A percentile compares a stretch with the other conserved stretches of the same genome.
Evolutionary conservation across 2,888 invertebrate genomes (phyloP).

Genomic region (Drepana falcataria): DNA sequence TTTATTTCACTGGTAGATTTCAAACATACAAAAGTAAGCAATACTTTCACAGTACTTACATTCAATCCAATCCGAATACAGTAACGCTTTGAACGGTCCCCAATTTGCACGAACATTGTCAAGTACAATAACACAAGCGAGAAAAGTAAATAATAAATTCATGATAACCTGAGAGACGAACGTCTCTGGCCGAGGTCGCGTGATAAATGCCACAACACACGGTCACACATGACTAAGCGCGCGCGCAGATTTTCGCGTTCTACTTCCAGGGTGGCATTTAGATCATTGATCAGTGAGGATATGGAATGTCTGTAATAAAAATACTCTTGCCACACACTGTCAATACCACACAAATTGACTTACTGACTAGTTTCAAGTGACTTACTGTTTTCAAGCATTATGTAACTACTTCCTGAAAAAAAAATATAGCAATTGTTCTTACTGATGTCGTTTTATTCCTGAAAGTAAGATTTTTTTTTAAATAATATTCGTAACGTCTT

Average conservation of each 20-base stretch:
- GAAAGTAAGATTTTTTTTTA: no score
- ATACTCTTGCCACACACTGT: no score
- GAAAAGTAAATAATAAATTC: conserved; percentile 22
- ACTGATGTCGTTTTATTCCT: no score
- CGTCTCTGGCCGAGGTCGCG: conserved; percentile 22
- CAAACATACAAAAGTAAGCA: background rate
- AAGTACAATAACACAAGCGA: conserved; percentile 25
- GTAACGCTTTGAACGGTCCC: conserved; percentile 47
- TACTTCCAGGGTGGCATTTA: background rate
- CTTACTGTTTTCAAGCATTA: no score
- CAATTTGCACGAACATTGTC: conserved; percentile 22
- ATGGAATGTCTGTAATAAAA: no score
- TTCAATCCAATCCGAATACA: conserved; percentile 61
- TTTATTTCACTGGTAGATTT: no score
- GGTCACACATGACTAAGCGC: conserved; percentile 4
- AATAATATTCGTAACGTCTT: no score
- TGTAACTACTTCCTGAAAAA: no score
- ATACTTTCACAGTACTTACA: conserved; percentile 47
- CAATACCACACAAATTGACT: no score
- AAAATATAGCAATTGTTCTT: no score
- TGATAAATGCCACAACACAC: conserved; percentile 28
- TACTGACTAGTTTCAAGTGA: no score
- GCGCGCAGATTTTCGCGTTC: background rate
- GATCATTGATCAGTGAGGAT: no score
- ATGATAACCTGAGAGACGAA: conserved; percentile 27